A percentile compares a stretch with the other conserved stretches of the same genome.
phyloP scores from a whole-genome alignment of 2,797 vertebrate species.

The Pangasius mekongensis region DNA sequence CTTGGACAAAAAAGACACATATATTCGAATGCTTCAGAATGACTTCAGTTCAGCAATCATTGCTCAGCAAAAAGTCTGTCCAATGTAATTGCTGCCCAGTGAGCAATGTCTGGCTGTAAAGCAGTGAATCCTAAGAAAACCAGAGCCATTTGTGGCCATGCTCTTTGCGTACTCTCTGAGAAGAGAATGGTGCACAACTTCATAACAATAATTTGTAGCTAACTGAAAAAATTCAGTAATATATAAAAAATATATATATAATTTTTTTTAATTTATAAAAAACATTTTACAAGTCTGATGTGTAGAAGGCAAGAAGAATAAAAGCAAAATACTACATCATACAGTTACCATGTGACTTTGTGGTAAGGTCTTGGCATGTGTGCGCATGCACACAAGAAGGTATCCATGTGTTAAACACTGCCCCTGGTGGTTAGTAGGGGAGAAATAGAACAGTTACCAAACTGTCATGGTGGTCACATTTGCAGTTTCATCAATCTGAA shows the following conservation, averaged over 20 bases:
- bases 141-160: too few relatives aligned
- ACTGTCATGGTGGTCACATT: neutral
- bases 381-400: neutral
- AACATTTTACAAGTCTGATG: too few relatives aligned
- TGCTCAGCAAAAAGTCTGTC: too few relatives aligned
- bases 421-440: neutral
- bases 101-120: too few relatives aligned
- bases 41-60: too few relatives aligned
- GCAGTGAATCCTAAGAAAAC: too few relatives aligned
- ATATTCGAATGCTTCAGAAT: too few relatives aligned
- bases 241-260: too few relatives aligned
- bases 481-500: neutral
- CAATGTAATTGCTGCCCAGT: too few relatives aligned
- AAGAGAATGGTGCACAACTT: neutral
- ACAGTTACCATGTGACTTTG: neutral
- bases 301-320: neutral
- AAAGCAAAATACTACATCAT: neutral
- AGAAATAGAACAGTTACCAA: neutral
- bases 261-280: too few relatives aligned
- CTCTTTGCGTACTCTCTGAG: neutral
- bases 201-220: neutral
- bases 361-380: neutral
- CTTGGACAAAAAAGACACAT: too few relatives aligned
- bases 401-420: neutral
- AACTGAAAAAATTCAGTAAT: neutral